Conservation (phyloP, 2,113 vertebrate species). For the Edolisoma coerulescens region DNA sequence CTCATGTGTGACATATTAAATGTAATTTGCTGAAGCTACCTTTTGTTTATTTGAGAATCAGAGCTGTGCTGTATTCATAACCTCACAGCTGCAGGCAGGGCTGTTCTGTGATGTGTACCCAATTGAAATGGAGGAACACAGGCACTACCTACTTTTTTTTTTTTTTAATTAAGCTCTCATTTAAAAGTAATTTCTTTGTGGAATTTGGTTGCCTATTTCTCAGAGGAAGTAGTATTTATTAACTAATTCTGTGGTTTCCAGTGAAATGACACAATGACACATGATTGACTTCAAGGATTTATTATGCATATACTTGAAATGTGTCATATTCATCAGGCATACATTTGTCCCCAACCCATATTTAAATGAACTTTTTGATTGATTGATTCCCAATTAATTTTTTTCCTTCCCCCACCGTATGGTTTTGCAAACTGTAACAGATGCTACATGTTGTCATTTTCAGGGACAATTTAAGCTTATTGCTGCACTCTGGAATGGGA, state of each 20-base stretch:
- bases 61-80: not conserved
- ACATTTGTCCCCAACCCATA: not conserved
- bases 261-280: not conserved
- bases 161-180: not conserved
- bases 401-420: accelerated
- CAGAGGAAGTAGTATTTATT: not conserved
- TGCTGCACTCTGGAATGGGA: not conserved
- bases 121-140: not conserved
- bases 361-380: not conserved
- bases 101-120: not conserved
- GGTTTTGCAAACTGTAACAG: not conserved
- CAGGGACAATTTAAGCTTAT: not conserved
- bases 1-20: not conserved
- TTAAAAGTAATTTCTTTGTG: not conserved
- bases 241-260: not conserved
- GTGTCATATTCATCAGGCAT: not conserved
- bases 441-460: not conserved
- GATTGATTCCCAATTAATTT: not conserved
- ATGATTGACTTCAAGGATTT: not conserved
- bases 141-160: not conserved
- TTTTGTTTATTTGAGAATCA: not conserved
- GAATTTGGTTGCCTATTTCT: not conserved
- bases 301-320: not conserved
- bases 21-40: not conserved
- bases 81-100: not conserved